Conservation (phyloP, 2,888 invertebrate genomes). For the Synergus laeviventris region DNA sequence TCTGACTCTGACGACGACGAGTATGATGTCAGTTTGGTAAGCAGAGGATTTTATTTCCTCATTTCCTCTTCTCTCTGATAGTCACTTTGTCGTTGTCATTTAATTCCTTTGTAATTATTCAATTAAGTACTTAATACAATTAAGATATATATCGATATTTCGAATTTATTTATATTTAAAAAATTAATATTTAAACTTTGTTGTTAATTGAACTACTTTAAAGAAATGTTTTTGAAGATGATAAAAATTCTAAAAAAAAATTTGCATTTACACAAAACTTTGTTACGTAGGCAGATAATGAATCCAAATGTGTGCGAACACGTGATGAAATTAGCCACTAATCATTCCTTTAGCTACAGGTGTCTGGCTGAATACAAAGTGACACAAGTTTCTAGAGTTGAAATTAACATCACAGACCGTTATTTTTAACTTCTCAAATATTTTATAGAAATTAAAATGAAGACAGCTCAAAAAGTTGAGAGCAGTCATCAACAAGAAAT, state of each 20-base stretch:
- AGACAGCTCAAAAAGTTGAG: not conserved
- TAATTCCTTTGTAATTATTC: not conserved
- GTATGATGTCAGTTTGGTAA: constrained; percentile 86
- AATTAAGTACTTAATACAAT: too few relatives aligned
- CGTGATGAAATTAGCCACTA: constrained; percentile 12
- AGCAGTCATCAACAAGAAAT: not conserved
- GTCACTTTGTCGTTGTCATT: not conserved
- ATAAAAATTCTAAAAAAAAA: not conserved
- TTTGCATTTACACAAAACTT: not conserved
- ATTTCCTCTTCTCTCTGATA: not conserved
- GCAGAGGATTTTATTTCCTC: constrained; percentile 55
- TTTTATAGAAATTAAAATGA: not conserved
- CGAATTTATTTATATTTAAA: not conserved
- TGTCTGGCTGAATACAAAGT: not conserved
- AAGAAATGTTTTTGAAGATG: not conserved
- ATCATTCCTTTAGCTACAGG: constrained; percentile 1
- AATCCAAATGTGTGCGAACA: not conserved
- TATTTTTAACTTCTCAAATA: not conserved
- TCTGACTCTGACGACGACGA: constrained; percentile 82
- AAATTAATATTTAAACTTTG: not conserved
- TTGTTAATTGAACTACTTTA: not conserved
- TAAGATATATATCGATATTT: too few relatives aligned
- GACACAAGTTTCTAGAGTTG: constrained; percentile 7
- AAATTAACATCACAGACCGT: constrained; percentile 17
- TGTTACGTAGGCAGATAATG: not conserved